Base-by-base conservation (phyloP, 2,888 invertebrate genomes). In the Scaptodrosophila latifasciaeformis region DNA sequence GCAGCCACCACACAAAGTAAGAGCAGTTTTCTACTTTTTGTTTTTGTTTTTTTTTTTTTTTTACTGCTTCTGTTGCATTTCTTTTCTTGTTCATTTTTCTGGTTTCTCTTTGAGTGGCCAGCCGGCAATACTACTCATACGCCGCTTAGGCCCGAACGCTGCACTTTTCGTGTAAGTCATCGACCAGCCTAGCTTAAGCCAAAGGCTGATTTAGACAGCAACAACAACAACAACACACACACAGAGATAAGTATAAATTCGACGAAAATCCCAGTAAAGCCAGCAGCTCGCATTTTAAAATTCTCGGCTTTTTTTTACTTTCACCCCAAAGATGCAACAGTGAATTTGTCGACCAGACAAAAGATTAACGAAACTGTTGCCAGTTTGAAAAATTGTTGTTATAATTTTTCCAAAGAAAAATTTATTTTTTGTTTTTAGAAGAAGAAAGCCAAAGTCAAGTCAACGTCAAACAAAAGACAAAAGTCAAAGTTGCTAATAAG, bases 301-400 rank as follows among this genome's bases (percentile, higher is more conserved):
- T 82, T 76, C 81, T 82, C 69, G 64, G 72, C 77, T 82, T 82
- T n/a, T n/a, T n/a, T n/a, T 82, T 81, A 81, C 77, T 80, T 82
- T 82, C 82, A 74, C 81, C 81, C 70, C 62, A 67, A 63, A 67
- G 69, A 63, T 64, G 75, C 62, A 72, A 62, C 70, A 79, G 79
- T 71, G 57, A 39, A 24, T 44, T 18, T 27, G 21, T n/a, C 3
- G 1, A 2, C 13, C 18, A 10, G 40, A 45, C 56, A 50, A 37
- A 24, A 37, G 53, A 49, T 19, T 49, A 59, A 34, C 27, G 24
- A 44, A 39, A 2, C 15, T 49, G 46, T 21, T n/a, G 51, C 29
- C 43, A 50, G 48, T 43, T 34, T n/a, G 40, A 48, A 39, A 54
- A 54, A 46, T 40, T 46, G 60, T 75, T 65, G 59, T 67, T 64